A percentile compares a stretch with the other conserved stretches of the same genome.
These are phyloP conservation scores for Solenopsis fugax DNA, from an alignment of 1,140 invertebrate species.

Conservation along the genomic window DNA sequence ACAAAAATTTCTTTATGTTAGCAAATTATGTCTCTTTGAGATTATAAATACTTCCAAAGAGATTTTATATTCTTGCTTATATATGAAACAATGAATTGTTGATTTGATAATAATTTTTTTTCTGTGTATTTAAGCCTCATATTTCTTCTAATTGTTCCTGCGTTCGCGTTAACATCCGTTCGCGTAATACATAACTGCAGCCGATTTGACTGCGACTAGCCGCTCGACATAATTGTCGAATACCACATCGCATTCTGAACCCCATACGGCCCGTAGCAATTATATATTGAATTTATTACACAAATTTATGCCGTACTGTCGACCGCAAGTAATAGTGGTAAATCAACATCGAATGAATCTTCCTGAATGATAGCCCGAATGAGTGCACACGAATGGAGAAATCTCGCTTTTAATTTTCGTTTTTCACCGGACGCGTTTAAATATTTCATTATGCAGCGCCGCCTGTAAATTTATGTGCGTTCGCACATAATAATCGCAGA, in stretches of 20 bases:
- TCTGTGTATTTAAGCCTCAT: background rate
- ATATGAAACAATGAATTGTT: too few species aligned
- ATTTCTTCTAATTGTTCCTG: background rate
- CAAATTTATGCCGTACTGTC: slow-evolving; percentile 44
- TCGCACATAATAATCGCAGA: slow-evolving; percentile 64
- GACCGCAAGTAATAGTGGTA: slow-evolving; percentile 47
- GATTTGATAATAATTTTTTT: too few species aligned
- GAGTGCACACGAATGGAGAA: slow-evolving; percentile 17
- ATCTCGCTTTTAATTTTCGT: slow-evolving; percentile 61
- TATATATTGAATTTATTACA: slow-evolving; percentile 58
- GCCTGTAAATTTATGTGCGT: slow-evolving; percentile 62
- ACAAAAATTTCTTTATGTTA: too few species aligned
- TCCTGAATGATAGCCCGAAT: slow-evolving; percentile 32
- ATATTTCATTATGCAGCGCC: slow-evolving; percentile 62
- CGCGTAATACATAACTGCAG: too few species aligned
- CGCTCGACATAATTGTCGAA: slow-evolving; percentile 41
- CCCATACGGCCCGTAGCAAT: slow-evolving; percentile 7
- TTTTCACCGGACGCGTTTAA: slow-evolving; percentile 52
- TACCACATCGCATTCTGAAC: background rate
- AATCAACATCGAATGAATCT: slow-evolving; percentile 60
- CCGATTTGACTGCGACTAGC: background rate
- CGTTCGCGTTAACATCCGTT: background rate
- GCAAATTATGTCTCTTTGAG: too few species aligned
- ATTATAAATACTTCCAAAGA: too few species aligned
- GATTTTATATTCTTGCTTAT: too few species aligned